Evolutionary conservation across 2,113 vertebrate genomes (phyloP).

Genomic region (Siniperca knerii): DNA sequence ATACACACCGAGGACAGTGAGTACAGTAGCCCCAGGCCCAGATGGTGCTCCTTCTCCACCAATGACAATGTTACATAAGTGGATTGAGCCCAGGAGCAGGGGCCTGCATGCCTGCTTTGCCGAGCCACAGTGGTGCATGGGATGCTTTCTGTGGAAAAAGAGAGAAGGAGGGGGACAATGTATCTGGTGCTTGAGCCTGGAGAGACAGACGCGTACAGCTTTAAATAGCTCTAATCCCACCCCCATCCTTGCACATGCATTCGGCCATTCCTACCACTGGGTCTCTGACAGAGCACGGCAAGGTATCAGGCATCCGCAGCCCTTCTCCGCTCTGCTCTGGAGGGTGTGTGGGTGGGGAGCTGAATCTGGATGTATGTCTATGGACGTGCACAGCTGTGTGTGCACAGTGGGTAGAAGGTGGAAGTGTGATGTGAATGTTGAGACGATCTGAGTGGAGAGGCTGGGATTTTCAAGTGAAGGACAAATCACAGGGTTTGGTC

Average conservation of each 20-base stretch:
- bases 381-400: slow-evolving; percentile 27
- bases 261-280: slow-evolving; percentile 69
- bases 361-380: slow-evolving; percentile 29
- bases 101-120: slow-evolving; percentile 63
- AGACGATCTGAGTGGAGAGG: slow-evolving; percentile 11
- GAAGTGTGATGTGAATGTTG: slow-evolving; percentile 54
- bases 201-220: slow-evolving; percentile 72
- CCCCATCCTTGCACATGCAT: slow-evolving; percentile 67
- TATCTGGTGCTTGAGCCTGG: slow-evolving; percentile 65
- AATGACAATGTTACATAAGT: slow-evolving; percentile 78
- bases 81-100: slow-evolving; percentile 63
- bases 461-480: slow-evolving; percentile 55
- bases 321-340: slow-evolving; percentile 12
- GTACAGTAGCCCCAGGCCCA: slow-evolving; percentile 73
- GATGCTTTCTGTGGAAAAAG: slow-evolving; percentile 61
- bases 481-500: slow-evolving; percentile 38
- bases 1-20: slow-evolving; percentile 54
- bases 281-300: slow-evolving; percentile 59
- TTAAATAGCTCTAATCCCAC: slow-evolving; percentile 83
- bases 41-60: slow-evolving; percentile 76
- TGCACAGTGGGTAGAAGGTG: slow-evolving; percentile 23
- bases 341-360: slow-evolving; percentile 40
- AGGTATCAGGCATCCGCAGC: slow-evolving; percentile 60
- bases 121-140: slow-evolving; percentile 48
- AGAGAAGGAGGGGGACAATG: slow-evolving; percentile 25